These are phyloP conservation scores for Siniperca knerii DNA, from an alignment of 2,113 vertebrate genomes.

Conservation along the genomic window DNA sequence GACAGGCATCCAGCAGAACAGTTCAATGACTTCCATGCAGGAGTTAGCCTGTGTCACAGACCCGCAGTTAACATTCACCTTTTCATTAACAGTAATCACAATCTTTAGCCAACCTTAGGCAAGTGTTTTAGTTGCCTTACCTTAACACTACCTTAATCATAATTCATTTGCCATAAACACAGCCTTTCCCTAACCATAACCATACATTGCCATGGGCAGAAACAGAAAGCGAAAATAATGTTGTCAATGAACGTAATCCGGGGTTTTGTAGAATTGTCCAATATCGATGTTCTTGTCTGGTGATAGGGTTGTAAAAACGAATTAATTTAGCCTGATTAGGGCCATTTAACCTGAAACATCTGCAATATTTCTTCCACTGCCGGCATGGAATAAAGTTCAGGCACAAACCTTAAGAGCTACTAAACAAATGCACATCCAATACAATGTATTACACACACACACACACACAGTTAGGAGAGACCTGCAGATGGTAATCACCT, in stretches of 20 bases:
- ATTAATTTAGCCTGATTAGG: not conserved
- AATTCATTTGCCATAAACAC: not conserved
- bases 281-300: not conserved
- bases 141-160: not conserved
- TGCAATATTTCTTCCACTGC: not conserved
- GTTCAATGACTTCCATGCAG: too few species aligned
- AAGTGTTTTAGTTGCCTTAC: not conserved
- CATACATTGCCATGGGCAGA: not conserved
- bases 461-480: not conserved
- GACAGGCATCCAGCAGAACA: too few species aligned
- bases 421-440: not conserved
- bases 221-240: not conserved
- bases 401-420: not conserved
- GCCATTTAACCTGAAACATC: not conserved
- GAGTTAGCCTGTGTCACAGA: too few species aligned
- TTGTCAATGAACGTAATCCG: not conserved
- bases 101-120: not conserved
- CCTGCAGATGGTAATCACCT: slow-evolving; percentile 56
- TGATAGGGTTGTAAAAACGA: not conserved
- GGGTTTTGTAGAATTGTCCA: not conserved
- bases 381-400: not conserved
- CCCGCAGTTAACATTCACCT: too few species aligned
- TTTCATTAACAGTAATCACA: not conserved
- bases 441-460: not conserved
- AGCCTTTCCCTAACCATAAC: not conserved